Evolutionary conservation across 53 echinoderm and acorn worm species (phyloP), one percentile per base, ranked within the genome.

Genomic region (Arbacia lixula): DNA sequence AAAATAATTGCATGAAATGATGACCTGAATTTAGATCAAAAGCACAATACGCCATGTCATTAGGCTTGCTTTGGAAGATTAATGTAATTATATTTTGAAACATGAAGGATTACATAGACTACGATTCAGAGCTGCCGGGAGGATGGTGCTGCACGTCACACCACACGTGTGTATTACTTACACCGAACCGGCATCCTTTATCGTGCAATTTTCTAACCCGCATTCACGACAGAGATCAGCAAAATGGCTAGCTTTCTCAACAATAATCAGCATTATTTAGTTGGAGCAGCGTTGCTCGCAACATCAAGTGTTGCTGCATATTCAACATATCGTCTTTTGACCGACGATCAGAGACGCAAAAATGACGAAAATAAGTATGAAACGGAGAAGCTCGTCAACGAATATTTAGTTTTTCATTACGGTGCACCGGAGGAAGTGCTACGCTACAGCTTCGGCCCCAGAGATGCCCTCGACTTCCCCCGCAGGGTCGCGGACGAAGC

Each of bases 331-430:
- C 91, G 84, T 53, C 74, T 91, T 63, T 81, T 81, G 31, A 81
- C 62, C 20, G 19, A 63, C 17, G 82, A 81, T 42, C 62, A 49
- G 32, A 42, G 46, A 11, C 49, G 64, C 21, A 40, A 27, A 49
- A 61, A 81, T 6, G 50, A 57, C 28, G 92, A 92, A 5, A 92
- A 88, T 68, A 60, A 86, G 66, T 98, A 98, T 85, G 94, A 98
- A 74, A 92, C 98, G 5, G 88, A 89, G 6, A 94, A 98, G 38
- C 72, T 95, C 12, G 90, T 98, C 25, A 98, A 94, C 55, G 92
- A 98, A 73, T 98, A 94, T 71, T 76, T 98, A 21, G 88, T 92
- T 50, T 93, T 97, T 65, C 94, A 97, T 42, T 96, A 85, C 86
- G 94, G 94, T 9, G 86, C 90, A 22, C 88, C 98, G 25, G 85